phyloP scores from a whole-genome alignment of 2,797 vertebrate genomes.

The Amblyraja radiata region DNA sequence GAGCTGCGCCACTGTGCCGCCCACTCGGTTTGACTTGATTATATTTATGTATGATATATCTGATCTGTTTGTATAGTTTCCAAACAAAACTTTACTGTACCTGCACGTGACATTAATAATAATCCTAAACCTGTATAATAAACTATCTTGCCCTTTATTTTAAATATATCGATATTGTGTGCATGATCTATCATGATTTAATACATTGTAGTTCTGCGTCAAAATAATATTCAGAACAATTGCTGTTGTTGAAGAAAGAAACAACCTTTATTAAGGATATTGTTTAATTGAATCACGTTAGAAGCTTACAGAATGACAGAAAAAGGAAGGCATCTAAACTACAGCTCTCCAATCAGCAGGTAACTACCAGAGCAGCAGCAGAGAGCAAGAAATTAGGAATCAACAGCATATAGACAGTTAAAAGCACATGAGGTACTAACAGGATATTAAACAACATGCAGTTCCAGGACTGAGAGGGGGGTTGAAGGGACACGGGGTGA shows the following conservation, averaged over 20 bases:
- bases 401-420: slow-evolving; percentile 37
- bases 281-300: slow-evolving; percentile 73
- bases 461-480: slow-evolving; percentile 34
- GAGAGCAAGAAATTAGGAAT: slow-evolving; percentile 51
- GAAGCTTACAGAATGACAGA: slow-evolving; percentile 75
- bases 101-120: too few relatives aligned
- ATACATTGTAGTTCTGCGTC: neutral
- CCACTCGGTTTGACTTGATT: too few relatives aligned
- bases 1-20: too few relatives aligned
- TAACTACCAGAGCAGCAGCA: slow-evolving; percentile 44
- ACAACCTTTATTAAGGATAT: slow-evolving; percentile 84
- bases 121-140: too few relatives aligned
- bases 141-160: neutral
- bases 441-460: slow-evolving; percentile 36
- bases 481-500: slow-evolving; percentile 14
- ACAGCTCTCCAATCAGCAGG: slow-evolving; percentile 38
- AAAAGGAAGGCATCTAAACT: slow-evolving; percentile 56
- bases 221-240: slow-evolving; percentile 25
- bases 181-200: neutral
- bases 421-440: slow-evolving; percentile 37
- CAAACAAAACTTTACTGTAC: too few relatives aligned
- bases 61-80: too few relatives aligned
- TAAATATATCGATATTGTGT: neutral
- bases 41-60: too few relatives aligned
- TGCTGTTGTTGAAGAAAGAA: slow-evolving; percentile 77